Conservation (phyloP, 2,797 vertebrate genomes). For the Lacerta agilis region DNA sequence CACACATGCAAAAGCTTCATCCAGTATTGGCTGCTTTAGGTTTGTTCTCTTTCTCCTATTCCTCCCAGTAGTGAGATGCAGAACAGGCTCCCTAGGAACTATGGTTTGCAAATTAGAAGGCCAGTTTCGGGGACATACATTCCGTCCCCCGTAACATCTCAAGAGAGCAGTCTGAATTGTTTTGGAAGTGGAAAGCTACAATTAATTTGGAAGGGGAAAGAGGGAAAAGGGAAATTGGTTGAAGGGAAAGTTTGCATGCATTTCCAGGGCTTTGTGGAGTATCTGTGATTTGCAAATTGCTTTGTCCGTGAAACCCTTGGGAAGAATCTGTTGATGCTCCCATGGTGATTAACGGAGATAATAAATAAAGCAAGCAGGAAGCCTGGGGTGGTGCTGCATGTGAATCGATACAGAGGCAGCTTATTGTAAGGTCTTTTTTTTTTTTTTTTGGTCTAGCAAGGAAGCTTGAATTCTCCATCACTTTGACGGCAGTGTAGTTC, state of each 20-base stretch:
- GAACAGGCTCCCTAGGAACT: neutral
- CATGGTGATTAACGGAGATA: constrained; percentile 16
- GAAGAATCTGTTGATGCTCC: neutral
- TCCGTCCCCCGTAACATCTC: neutral
- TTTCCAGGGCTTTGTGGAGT: neutral
- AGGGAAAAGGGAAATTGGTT: neutral
- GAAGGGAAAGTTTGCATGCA: neutral
- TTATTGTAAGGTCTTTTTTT: neutral
- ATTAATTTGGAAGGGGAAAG: neutral
- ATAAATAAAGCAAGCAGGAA: constrained; percentile 14
- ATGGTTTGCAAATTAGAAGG: neutral
- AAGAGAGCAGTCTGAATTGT: neutral
- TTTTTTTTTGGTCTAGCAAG: neutral
- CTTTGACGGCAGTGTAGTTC: neutral
- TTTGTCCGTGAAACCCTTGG: constrained; percentile 2
- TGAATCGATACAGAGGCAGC: neutral
- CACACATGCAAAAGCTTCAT: neutral
- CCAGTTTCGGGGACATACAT: neutral
- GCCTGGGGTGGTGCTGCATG: neutral
- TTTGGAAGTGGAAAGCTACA: neutral
- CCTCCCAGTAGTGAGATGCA: neutral
- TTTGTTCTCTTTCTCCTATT: neutral
- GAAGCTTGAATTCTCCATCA: neutral
- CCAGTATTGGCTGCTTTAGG: neutral
- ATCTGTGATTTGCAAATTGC: constrained; percentile 23